Evolutionary conservation across 2,888 invertebrate genomes (phyloP).

Genomic region (Rhagophthalmus giganteus): DNA sequence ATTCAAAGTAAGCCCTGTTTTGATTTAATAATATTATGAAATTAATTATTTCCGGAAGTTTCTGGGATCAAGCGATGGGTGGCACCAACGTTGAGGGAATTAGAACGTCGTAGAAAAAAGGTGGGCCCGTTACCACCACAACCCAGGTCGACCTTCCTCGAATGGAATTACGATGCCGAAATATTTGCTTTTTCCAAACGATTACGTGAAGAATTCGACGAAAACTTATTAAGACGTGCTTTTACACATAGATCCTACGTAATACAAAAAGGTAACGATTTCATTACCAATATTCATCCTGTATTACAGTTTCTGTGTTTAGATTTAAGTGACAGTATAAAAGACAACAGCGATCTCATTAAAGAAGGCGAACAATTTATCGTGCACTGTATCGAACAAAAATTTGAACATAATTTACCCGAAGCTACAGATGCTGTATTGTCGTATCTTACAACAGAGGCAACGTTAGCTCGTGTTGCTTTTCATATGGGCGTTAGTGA

Average conservation of each 20-base stretch:
- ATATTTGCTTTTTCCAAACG: conserved; percentile 85
- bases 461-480: conserved; percentile 72
- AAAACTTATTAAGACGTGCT: conserved; percentile 70
- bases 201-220: conserved; percentile 80
- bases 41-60: too few species aligned
- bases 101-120: conserved; percentile 63
- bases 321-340: too few species aligned
- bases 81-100: conserved; percentile 66
- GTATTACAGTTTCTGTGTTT: too few species aligned
- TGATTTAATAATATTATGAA: too few species aligned
- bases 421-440: conserved; percentile 73
- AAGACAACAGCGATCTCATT: conserved; percentile 71
- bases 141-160: conserved; percentile 67
- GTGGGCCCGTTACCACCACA: conserved; percentile 61
- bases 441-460: conserved; percentile 66
- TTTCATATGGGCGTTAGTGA: conserved; percentile 80
- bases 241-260: conserved; percentile 81
- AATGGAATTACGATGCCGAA: conserved; percentile 89
- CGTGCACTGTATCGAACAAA: conserved; percentile 64
- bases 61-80: conserved; percentile 63
- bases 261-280: conserved; percentile 59
- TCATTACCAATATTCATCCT: too few species aligned
- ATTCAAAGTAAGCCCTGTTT: too few species aligned
- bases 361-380: conserved; percentile 70
- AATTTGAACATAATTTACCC: conserved; percentile 71